Evolutionary conservation across 2,113 vertebrate species (phyloP).

Genomic region (Penelope pileata): DNA sequence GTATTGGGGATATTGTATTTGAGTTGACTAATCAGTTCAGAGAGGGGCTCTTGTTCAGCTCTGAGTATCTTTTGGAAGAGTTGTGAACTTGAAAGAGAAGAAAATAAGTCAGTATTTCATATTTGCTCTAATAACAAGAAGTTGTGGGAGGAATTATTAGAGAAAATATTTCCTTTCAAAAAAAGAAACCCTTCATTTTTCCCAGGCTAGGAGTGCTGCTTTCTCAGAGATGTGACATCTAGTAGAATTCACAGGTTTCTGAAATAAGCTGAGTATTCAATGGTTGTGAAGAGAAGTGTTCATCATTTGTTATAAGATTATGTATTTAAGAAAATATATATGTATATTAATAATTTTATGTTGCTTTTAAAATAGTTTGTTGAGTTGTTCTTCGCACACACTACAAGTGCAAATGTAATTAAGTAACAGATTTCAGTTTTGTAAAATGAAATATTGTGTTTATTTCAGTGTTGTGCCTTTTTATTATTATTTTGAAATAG

Average conservation of each 20-base stretch:
- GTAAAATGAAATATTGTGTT: not conserved
- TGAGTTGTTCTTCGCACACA: not conserved
- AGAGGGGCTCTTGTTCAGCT: not conserved
- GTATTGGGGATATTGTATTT: no score
- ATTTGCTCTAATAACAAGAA: not conserved
- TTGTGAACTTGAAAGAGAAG: not conserved
- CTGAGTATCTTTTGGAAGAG: not conserved
- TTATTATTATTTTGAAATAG: not conserved
- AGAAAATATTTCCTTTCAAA: not conserved
- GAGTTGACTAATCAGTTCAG: not conserved
- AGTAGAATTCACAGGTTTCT: not conserved
- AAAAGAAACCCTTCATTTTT: not conserved
- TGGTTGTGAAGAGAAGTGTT: not conserved
- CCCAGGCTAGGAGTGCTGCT: not conserved
- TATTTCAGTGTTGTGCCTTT: not conserved
- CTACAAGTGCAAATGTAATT: not conserved
- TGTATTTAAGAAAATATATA: not conserved
- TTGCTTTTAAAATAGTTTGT: not conserved
- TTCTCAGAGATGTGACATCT: not conserved
- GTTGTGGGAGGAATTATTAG: not conserved
- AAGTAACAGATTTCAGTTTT: not conserved
- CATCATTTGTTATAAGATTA: not conserved
- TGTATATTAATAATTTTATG: not conserved
- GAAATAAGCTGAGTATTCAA: not conserved
- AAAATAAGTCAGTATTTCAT: not conserved